Evolutionary conservation across 2,797 vertebrate species (phyloP).

Genomic region (Fistularia commersonii): DNA sequence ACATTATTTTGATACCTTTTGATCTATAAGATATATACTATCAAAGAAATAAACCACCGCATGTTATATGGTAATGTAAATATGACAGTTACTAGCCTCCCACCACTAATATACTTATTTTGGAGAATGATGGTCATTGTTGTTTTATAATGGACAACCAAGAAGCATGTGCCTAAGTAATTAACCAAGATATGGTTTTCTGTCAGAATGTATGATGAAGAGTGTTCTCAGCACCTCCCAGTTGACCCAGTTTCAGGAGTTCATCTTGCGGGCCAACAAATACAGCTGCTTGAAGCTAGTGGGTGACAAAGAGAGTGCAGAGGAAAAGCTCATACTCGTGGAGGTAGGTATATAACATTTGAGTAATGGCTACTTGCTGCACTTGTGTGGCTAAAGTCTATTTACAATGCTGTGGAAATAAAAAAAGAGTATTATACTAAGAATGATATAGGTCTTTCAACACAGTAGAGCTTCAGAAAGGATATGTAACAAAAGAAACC

Average conservation of each 20-base stretch:
- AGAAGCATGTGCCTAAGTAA: neutral
- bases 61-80: neutral
- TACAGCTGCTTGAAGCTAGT: slow-evolving; percentile 89
- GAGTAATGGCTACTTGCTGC: neutral
- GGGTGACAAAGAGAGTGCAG: slow-evolving; percentile 72
- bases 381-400: too few relatives aligned
- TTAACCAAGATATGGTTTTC: neutral
- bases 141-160: neutral
- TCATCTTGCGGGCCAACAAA: slow-evolving; percentile 90
- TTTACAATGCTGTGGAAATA: too few relatives aligned
- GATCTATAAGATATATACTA: too few relatives aligned
- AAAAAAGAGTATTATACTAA: too few relatives aligned
- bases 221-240: slow-evolving; percentile 79
- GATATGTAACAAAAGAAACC: too few relatives aligned
- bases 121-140: neutral
- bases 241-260: slow-evolving; percentile 85
- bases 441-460: too few relatives aligned
- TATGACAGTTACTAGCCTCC: neutral
- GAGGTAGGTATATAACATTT: slow-evolving; percentile 75
- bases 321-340: slow-evolving; percentile 86
- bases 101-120: neutral
- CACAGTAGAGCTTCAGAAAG: too few relatives aligned
- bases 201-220: slow-evolving; percentile 76
- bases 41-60: too few relatives aligned
- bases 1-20: too few relatives aligned